phyloP scores from a whole-genome alignment of 2,113 vertebrate genomes.

The Lamprologus callipterus region DNA sequence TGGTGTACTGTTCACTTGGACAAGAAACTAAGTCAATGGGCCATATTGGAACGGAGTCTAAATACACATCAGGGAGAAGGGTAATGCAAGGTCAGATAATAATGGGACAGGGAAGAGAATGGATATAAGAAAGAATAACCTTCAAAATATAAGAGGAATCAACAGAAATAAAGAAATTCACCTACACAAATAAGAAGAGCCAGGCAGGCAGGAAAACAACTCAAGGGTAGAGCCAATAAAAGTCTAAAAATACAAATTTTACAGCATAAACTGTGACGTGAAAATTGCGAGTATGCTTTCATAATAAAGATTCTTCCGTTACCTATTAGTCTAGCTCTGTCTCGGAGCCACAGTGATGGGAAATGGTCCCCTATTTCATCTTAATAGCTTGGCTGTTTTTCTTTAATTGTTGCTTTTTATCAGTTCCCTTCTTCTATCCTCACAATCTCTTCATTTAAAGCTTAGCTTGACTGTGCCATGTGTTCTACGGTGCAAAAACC shows the following conservation, averaged over 20 bases:
- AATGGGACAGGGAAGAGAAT: neutral
- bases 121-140: neutral
- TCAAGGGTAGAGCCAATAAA: neutral
- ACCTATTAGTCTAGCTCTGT: neutral
- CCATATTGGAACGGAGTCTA: rapidly evolving
- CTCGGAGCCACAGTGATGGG: neutral
- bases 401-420: neutral
- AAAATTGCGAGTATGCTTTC: neutral
- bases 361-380: neutral
- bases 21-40: neutral
- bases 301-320: neutral
- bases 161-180: neutral
- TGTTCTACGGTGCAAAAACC: neutral
- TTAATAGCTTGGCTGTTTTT: neutral
- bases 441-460: neutral
- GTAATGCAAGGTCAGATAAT: neutral
- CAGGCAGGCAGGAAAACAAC: neutral
- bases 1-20: neutral
- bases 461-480: neutral
- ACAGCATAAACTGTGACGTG: neutral
- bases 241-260: neutral
- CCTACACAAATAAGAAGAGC: neutral
- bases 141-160: neutral
- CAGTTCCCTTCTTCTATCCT: neutral
- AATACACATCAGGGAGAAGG: neutral